These are phyloP conservation scores for Eriosoma lanigerum DNA, from an alignment of 1,140 invertebrate species.

Conservation along the genomic window DNA sequence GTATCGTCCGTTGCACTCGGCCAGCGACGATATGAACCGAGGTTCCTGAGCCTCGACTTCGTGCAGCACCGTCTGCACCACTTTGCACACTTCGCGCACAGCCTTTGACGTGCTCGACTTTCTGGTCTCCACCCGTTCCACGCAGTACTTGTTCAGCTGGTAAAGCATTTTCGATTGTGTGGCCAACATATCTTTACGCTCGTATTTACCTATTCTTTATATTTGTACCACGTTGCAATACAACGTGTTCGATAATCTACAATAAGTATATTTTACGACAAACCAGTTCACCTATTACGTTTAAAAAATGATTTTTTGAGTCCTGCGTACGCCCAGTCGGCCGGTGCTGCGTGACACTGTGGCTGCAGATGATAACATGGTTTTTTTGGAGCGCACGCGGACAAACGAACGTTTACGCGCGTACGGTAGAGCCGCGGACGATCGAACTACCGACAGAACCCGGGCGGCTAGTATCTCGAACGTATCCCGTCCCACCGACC, in stretches of 20 bases:
- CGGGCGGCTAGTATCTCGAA: no score
- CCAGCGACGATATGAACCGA: constrained; percentile 88
- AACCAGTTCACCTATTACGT: no score
- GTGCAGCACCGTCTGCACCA: constrained; percentile 93
- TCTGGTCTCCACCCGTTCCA: constrained; percentile 81
- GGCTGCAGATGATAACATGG: not conserved
- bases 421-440: not conserved
- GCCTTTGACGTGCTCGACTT: constrained; percentile 83
- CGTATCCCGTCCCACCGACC: constrained; percentile 30
- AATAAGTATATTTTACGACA: no score
- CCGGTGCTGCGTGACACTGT: not conserved
- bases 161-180: constrained; percentile 86
- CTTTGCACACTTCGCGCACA: constrained; percentile 87
- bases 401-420: not conserved
- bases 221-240: no score
- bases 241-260: no score
- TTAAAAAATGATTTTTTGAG: not conserved
- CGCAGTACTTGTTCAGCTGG: constrained; percentile 93
- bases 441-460: constrained; percentile 24
- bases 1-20: constrained; percentile 84
- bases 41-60: constrained; percentile 97
- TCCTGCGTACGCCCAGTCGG: not conserved
- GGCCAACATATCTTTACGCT: constrained; percentile 81
- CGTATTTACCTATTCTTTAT: no score
- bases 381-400: not conserved